Evolutionary conservation across 2,888 invertebrate species (phyloP).

Genomic region (Petrophora chlorosata): DNA sequence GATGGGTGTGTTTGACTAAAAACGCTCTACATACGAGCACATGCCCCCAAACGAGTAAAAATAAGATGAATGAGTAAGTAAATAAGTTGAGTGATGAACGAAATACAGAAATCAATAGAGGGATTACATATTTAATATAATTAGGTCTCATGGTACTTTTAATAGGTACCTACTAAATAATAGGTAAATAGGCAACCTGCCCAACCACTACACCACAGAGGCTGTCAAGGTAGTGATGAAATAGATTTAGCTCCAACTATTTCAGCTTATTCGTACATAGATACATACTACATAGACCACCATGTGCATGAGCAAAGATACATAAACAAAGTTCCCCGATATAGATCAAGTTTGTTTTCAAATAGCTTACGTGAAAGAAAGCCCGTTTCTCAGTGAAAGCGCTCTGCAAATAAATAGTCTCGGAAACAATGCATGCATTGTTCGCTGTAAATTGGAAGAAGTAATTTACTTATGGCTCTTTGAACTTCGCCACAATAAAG

Average conservation of each 20-base stretch:
- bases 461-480: constrained; percentile 56
- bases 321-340: constrained; percentile 57
- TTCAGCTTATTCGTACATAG: neutral
- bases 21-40: too few species aligned
- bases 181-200: too few species aligned
- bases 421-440: constrained; percentile 79
- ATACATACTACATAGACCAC: constrained; percentile 12
- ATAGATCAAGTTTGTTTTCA: constrained; percentile 62
- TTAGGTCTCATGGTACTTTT: too few species aligned
- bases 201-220: too few species aligned
- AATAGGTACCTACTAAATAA: too few species aligned
- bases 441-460: constrained; percentile 69
- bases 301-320: constrained; percentile 18
- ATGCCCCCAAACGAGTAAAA: too few species aligned
- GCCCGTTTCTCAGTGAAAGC: constrained; percentile 70
- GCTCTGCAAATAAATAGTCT: constrained; percentile 68
- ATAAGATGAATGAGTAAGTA: too few species aligned
- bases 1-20: neutral
- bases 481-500: constrained; percentile 51
- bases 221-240: too few species aligned
- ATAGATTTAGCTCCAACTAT: neutral
- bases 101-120: too few species aligned
- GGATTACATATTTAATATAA: too few species aligned
- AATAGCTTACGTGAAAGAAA: constrained; percentile 67
- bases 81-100: too few species aligned